Evolutionary conservation across 2,113 vertebrate genomes (phyloP), one percentile per base, ranked within the genome.

Genomic region (Isichthys henryi): DNA sequence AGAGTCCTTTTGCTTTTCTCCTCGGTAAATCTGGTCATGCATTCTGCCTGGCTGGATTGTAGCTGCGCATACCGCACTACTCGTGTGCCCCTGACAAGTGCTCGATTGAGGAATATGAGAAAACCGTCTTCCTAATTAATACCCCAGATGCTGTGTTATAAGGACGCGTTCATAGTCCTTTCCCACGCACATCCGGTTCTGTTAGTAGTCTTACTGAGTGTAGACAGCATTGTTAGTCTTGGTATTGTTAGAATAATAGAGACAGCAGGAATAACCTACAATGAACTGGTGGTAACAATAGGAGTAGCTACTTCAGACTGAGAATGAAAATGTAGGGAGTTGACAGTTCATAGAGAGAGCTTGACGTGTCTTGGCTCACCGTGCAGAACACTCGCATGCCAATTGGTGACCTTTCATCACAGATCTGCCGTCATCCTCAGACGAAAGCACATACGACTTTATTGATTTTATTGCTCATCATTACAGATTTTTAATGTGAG

Each of bases 71-170:
- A 15, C 3, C 23, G 5, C 39, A 43, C 31, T 43, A 43, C 70
- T 77, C 70, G 5, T 84, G 50, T 90, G 84, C 43, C 77, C 45
- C 45, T 90, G 84, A 86, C 84, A 87, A 86, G 48, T 46, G 50
- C 9, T 66, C 45, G 85, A 87, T 87, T 56, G 23, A 80, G 66
- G 21, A 48, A 87, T 39, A 46, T 17, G 89, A 77, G 85, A 27
- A 27, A 39, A 56, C 45, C 53, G 62, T 15, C 82, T 86, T 86
- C 89, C 56, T 86, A 86, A 89, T 89, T 89, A 86, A 74, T 89
- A 89, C 83, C 89, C 83, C 58, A 70, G 89, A 86, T 31, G n/a
- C 56, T 89, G 45, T 50, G n/a, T 86, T 86, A 86, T 86, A 50
- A 48, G 58, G 70, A 35, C 19, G 84, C 31, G 27, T 58, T 21